A percentile compares a stretch with the other conserved stretches of the same genome.
Conservation (phyloP, 2,797 vertebrate species). For the Tenualosa ilisha region DNA sequence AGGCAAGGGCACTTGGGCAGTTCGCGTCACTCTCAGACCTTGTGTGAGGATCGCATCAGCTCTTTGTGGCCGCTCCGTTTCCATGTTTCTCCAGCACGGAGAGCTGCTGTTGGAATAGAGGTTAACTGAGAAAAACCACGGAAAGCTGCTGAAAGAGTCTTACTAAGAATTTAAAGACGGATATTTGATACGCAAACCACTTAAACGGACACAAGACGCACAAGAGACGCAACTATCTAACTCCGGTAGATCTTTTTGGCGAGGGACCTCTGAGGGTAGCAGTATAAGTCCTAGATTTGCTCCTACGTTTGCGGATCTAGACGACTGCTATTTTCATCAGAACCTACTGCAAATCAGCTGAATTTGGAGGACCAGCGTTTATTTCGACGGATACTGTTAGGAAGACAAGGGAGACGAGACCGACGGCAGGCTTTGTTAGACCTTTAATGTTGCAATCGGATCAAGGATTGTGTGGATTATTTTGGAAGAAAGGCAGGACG, state of each 20-base stretch:
- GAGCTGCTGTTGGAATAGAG: constrained; percentile 62
- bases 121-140: constrained; percentile 17
- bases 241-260: constrained; percentile 48
- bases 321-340: constrained; percentile 28
- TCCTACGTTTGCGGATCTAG: constrained; percentile 42
- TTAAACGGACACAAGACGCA: constrained; percentile 53
- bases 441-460: constrained; percentile 61
- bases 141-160: constrained; percentile 11
- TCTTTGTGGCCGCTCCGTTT: constrained; percentile 49
- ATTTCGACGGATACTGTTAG: constrained; percentile 53
- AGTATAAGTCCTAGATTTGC: constrained; percentile 60
- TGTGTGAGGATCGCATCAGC: constrained; percentile 63
- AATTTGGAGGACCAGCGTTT: constrained; percentile 51
- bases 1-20: constrained; percentile 72
- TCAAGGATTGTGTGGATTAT: constrained; percentile 83
- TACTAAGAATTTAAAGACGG: constrained; percentile 32
- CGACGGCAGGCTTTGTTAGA: constrained; percentile 48
- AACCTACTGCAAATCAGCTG: constrained; percentile 20
- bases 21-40: constrained; percentile 67
- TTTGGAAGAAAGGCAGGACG: constrained; percentile 62
- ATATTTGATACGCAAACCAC: constrained; percentile 27
- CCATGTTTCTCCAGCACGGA: constrained; percentile 54
- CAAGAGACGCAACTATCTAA: constrained; percentile 49
- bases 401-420: constrained; percentile 52
- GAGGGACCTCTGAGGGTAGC: constrained; percentile 30